phyloP scores from a whole-genome alignment of 2,797 vertebrate species.

The Percopsis omiscomaycus region DNA sequence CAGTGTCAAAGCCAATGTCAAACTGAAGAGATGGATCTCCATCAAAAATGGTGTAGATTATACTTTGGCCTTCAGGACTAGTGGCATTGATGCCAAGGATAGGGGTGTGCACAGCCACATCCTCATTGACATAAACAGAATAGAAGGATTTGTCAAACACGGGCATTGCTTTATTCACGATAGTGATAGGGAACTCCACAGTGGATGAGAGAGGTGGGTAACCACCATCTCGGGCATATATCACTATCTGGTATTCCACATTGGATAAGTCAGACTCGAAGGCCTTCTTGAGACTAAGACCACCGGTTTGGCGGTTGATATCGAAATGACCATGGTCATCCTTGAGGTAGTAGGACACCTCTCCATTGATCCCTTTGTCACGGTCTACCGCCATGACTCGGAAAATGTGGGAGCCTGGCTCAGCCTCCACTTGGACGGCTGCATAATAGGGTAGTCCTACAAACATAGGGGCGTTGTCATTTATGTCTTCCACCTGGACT shows the following conservation, averaged over 20 bases:
- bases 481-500: slow-evolving; percentile 91
- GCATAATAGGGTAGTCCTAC: slow-evolving; percentile 96
- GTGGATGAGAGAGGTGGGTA: slow-evolving; percentile 84
- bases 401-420: slow-evolving; percentile 89
- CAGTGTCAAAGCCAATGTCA: slow-evolving; percentile 95
- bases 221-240: slow-evolving; percentile 90
- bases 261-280: slow-evolving; percentile 97
- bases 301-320: slow-evolving; percentile 86
- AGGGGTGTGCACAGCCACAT: slow-evolving; percentile 86
- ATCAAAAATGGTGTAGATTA: slow-evolving; percentile 95
- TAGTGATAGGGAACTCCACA: slow-evolving; percentile 91
- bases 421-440: slow-evolving; percentile 93
- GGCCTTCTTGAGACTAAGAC: slow-evolving; percentile 84
- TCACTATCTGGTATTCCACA: slow-evolving; percentile 88
- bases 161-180: slow-evolving; percentile 98
- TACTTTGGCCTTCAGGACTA: slow-evolving; percentile 93
- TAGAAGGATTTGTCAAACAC: slow-evolving; percentile 97
- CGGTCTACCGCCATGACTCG: slow-evolving; percentile 89
- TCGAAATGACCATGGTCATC: slow-evolving; percentile 94
- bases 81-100: slow-evolving; percentile 94
- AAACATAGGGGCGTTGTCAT: slow-evolving; percentile 92
- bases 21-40: slow-evolving; percentile 91
- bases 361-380: slow-evolving; percentile 92
- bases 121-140: slow-evolving; percentile 87
- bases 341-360: slow-evolving; percentile 88